Evolutionary conservation across 2,113 vertebrate species (phyloP), one percentile per base, ranked within the genome.

Genomic region (Campylomormyrus tamandua): DNA sequence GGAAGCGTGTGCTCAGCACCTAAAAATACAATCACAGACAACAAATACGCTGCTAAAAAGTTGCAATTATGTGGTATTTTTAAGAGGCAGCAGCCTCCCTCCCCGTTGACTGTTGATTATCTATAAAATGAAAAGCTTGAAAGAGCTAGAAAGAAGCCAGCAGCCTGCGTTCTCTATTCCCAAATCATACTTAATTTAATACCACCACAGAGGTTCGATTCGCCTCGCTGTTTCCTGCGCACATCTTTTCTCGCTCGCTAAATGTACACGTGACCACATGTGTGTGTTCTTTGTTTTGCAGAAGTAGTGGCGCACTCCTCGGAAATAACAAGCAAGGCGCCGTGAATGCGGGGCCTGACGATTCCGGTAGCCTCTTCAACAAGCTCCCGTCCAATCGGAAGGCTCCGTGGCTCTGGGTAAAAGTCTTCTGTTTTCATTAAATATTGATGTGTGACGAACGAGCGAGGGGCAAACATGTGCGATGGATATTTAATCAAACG

Each of bases 371-470:
- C 77, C 42, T 46, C 42, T 46, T 13, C 52, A 52, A 83, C 21
- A n/a, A 15, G 39, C 89, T 17, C 1, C 21, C 31, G 8, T 66
- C 42, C 70, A 62, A 66, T 10, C 53, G 53, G 39, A 70, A 56
- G 19, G 31, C 10, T 5, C 35, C 17, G 42, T 35, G 70, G 74
- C 86, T 90, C 85, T 87, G 85, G 56, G 53, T 85, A 80, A 62
- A 90, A 70, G 83, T 85, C 31, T 5, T 39, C 90, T 87, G 91
- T 93, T 91, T 92, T 92, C 92, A 93, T 92, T 93, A 92, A 95
- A 94, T 94, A 95, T 93, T 94, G 94, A 94, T 94, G 93, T 91
- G 93, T 93, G 93, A 94, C 48, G 91, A 91, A 31, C 90, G 92
- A 88, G 87, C 89, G 89, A 39, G 45, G 90, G 91, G 90, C 93